Evolutionary conservation across 2,888 invertebrate genomes (phyloP), one percentile per base, ranked within the genome.

Genomic region (Thalpophila matura): DNA sequence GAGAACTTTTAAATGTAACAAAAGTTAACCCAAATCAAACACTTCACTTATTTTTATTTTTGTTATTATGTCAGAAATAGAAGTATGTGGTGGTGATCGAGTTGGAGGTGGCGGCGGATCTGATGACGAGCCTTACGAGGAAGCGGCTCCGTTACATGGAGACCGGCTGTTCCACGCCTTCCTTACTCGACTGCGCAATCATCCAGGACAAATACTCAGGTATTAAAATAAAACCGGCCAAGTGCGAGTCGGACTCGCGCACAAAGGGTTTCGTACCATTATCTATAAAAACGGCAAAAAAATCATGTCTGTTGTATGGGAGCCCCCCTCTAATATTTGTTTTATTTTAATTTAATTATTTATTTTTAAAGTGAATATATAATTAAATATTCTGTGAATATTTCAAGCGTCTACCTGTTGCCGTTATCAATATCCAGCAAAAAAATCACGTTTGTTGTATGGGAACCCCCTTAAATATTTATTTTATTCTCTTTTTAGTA

Each of bases 151-250:
- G 0, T 95, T 96, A 26, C 98, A 98, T 85, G 98, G 98, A 0
- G 98, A 98, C 88, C 94, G 96, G 69, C 95, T 97, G 89, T 98
- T 98, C 85, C 97, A 98, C 88, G 96, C 97, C 60, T 98, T 98
- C 85, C 88, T 97, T 20, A 96, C 96, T 40, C 96, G 96, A 60
- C 95, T 98, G 55, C 96, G 97, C 71, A 92, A 95, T 47, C 97
- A 97, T 94, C 98, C 98, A 0, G 97, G 97, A 14, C 98, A 98
- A 89, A 96, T 98, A 80, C 91, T 98, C 50, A 96, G 98, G 98
- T 98, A 43, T 12, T 2, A 7, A 16, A 7, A 24, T 6, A 40
- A 40, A n/a, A n/a, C n/a, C n/a, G n/a, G n/a, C n/a, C n/a, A n/a
- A n/a, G n/a, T n/a, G n/a, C n/a, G n/a, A n/a, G n/a, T n/a, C n/a